A percentile compares a stretch with the other conserved stretches of the same genome.
Conservation (phyloP, 2,113 vertebrate genomes). For the Zosterops hypoxanthus region DNA sequence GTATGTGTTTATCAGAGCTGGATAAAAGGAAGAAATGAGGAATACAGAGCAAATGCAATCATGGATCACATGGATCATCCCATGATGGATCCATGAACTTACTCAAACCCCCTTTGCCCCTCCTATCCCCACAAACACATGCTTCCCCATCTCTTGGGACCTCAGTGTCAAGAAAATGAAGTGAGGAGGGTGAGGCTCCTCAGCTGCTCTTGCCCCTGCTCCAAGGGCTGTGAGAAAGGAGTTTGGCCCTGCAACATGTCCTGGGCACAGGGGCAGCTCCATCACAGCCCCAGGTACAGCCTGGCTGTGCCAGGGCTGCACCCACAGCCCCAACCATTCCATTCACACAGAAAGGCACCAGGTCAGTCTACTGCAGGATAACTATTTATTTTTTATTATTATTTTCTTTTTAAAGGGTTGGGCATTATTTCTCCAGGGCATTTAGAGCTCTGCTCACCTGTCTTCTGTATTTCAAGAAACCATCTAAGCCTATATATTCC, state of each 20-base stretch:
- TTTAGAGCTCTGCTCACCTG: not conserved
- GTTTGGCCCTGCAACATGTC: not conserved
- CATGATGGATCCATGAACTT: not conserved
- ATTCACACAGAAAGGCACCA: not conserved
- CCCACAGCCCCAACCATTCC: not conserved
- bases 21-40: not conserved
- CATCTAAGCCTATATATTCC: constrained; percentile 24
- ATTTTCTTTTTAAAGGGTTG: not conserved
- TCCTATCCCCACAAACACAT: rapidly evolving
- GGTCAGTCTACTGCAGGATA: not conserved
- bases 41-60: not conserved
- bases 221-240: not conserved
- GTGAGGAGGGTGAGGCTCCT: not conserved
- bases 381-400: not conserved
- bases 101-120: not conserved
- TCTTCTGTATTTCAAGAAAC: constrained; percentile 16
- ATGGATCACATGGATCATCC: not conserved
- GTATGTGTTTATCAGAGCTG: not conserved
- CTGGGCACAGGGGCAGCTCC: not conserved
- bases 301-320: not conserved
- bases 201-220: not conserved
- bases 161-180: not conserved
- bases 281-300: not conserved
- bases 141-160: not conserved
- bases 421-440: not conserved